phyloP scores from a whole-genome alignment of 1,140 invertebrate genomes.

The Oryctes rhinoceros region DNA sequence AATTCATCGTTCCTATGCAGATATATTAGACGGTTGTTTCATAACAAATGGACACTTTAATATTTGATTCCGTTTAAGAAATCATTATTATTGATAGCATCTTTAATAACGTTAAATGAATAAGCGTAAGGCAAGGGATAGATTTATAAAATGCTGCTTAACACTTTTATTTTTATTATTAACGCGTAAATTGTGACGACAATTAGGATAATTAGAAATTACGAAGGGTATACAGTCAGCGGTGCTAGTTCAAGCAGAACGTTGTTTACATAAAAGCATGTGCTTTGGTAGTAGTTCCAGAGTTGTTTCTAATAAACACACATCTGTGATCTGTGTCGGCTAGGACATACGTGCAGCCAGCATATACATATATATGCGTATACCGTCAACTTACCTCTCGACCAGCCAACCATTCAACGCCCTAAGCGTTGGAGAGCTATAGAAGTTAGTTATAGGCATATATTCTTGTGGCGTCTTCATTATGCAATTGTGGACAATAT shows the following conservation, averaged over 20 bases:
- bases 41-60: slow-evolving; percentile 14
- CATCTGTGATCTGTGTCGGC: slow-evolving; percentile 2
- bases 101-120: neutral
- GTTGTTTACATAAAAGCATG: slow-evolving; percentile 7
- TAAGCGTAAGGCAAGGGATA: neutral
- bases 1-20: slow-evolving; percentile 1
- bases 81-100: no score
- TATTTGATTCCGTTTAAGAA: neutral
- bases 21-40: slow-evolving; percentile 3
- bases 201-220: slow-evolving; percentile 6
- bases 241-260: neutral
- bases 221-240: neutral
- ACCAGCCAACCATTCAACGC: neutral
- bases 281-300: neutral
- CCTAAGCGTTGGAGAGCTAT: neutral
- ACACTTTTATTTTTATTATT: neutral
- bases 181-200: slow-evolving; percentile 8
- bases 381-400: neutral
- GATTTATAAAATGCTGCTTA: neutral
- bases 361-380: neutral
- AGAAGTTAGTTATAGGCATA: no score
- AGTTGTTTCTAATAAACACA: slow-evolving; percentile 11
- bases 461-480: no score
- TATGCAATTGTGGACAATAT: neutral
- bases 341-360: neutral